Evolutionary conservation across 2,797 vertebrate genomes (phyloP).

Genomic region (Petrocephalus sullivani): DNA sequence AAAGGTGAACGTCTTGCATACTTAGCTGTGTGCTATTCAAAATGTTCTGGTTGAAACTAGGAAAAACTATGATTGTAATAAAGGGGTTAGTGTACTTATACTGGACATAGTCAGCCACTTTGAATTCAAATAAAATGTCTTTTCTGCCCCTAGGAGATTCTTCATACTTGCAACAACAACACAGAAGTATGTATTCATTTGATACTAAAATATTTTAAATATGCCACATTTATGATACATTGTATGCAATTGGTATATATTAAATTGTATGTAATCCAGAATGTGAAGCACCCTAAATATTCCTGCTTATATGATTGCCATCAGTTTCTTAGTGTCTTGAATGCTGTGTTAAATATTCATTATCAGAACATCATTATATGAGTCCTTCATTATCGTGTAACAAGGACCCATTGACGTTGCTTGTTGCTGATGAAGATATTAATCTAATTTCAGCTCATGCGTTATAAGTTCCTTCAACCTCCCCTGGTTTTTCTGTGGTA

Average conservation of each 20-base stretch:
- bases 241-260: background rate
- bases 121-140: background rate
- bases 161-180: constrained; percentile 46
- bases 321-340: background rate
- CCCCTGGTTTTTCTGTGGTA: background rate
- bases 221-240: background rate
- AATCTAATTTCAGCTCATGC: background rate
- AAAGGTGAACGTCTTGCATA: background rate
- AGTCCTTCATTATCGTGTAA: background rate
- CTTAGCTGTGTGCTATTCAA: background rate
- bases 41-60: background rate
- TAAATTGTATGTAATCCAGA: background rate
- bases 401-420: background rate
- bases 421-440: background rate
- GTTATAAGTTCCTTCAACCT: background rate
- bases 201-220: background rate
- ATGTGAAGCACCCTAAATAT: background rate
- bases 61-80: background rate
- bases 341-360: background rate
- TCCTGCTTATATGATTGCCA: background rate
- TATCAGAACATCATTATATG: background rate
- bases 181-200: constrained; percentile 45
- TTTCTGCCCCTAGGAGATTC: constrained; percentile 43
- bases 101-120: background rate
- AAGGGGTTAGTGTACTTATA: background rate